These are phyloP conservation scores for Tinamus guttatus DNA, from an alignment of 2,113 vertebrate genomes.

Conservation along the genomic window DNA sequence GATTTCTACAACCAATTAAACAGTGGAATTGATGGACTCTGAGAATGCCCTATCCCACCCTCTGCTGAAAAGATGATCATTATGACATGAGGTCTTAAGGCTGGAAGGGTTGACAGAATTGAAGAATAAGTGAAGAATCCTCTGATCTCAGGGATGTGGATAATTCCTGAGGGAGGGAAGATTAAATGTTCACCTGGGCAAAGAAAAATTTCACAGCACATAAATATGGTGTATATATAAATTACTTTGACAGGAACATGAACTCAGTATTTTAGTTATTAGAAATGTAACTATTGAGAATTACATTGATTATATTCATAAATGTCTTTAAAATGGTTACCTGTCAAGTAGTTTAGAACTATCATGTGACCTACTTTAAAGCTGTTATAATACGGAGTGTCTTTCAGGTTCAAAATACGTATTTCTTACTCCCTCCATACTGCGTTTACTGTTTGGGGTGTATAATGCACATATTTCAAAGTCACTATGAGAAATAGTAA, in stretches of 20 bases:
- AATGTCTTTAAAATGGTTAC: conserved; percentile 30
- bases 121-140: conserved; percentile 11
- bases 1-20: conserved; percentile 54
- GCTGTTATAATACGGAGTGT: not conserved
- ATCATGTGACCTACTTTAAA: conserved; percentile 24
- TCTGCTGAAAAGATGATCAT: conserved; percentile 53
- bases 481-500: not conserved
- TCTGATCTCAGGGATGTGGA: conserved; percentile 25
- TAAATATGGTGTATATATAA: conserved; percentile 35
- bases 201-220: conserved; percentile 49
- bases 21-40: conserved; percentile 38
- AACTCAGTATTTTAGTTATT: conserved; percentile 65
- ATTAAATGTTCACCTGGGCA: conserved; percentile 54
- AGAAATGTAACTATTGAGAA: conserved; percentile 54
- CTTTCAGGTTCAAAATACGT: not conserved
- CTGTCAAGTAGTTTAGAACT: conserved; percentile 26
- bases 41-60: conserved; percentile 61
- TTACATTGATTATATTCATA: conserved; percentile 53
- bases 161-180: conserved; percentile 49
- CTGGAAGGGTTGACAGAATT: conserved; percentile 31
- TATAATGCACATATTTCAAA: not conserved
- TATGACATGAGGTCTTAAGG: conserved; percentile 31
- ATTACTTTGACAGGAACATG: conserved; percentile 53
- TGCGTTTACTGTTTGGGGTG: not conserved
- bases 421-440: not conserved